Evolutionary conservation across 2,888 invertebrate species (phyloP), one percentile per base, ranked within the genome.

Genomic region (Antheraea assamensis): DNA sequence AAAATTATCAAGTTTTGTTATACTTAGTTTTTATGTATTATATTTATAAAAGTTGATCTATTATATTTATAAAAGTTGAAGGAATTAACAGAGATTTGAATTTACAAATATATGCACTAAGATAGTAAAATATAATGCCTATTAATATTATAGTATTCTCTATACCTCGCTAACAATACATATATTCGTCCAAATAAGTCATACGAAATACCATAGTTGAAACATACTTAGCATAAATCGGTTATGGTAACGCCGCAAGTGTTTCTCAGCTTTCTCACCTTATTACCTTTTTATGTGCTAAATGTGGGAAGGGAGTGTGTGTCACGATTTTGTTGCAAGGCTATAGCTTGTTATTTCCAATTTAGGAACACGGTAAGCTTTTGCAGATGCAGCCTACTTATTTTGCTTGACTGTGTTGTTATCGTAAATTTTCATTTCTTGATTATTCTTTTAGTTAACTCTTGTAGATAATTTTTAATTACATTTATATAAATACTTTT

Each of bases 181-280:
- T 52, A 52, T 19, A 21, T 52, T 19, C 1, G 21, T 13, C 15
- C n/a, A 58, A 58, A 58, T 24, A 58, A 58, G 24, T 58, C 3
- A 58, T 13, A 24, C 13, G 24, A 58, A 24, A 58, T n/a, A n/a
- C n/a, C n/a, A n/a, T 58, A 58, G 15, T n/a, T 58, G 24, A 15
- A 58, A 58, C 24, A n/a, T 24, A 3, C 5, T 52, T 19, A 52
- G 7, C 52, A 21, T 58, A 58, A 24, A n/a, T 58, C 15, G 15
- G 58, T 24, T 58, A 58, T 58, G 58, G 24, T 58, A n/a, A 58
- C 24, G 24, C 10, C 24, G 24, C n/a, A 58, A 24, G 58, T 58
- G 58, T 58, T 58, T 58, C 55, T 55, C 55, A 55, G n/a, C n/a
- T 55, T 55, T 55, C 58, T 58, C 58, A 58, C 58, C 24, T 58